phyloP scores from a whole-genome alignment of 2,797 vertebrate species.

The Valencia hispanica region DNA sequence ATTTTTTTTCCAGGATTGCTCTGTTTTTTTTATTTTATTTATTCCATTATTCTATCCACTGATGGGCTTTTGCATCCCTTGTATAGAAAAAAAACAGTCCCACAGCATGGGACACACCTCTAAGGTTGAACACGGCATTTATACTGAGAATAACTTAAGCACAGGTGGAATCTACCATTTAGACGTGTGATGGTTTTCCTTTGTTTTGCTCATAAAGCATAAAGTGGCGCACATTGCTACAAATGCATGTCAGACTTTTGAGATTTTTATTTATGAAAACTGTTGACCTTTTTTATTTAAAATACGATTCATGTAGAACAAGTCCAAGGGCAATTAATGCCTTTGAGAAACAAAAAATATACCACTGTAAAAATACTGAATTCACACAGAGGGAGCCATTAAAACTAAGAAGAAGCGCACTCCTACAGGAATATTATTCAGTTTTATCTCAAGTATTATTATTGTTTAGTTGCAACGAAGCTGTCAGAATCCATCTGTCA shows the following conservation, averaged over 20 bases:
- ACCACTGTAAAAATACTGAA: background rate
- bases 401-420: background rate
- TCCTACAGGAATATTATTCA: background rate
- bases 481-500: conserved; percentile 10
- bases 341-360: conserved; percentile 5
- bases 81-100: background rate
- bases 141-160: background rate
- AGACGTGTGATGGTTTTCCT: too few relatives aligned
- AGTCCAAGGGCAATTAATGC: background rate
- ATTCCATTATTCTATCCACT: too few relatives aligned
- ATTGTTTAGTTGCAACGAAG: conserved; percentile 22
- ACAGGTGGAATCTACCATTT: background rate
- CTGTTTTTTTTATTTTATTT: too few relatives aligned
- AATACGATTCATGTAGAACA: background rate
- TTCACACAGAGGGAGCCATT: background rate
- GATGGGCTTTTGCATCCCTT: background rate
- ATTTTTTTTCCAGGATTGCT: background rate
- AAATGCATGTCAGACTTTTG: background rate
- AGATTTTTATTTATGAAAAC: background rate
- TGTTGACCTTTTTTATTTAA: background rate
- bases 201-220: too few relatives aligned
- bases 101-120: background rate
- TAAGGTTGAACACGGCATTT: background rate
- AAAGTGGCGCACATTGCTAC: background rate
- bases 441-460: conserved; percentile 9